phyloP scores from a whole-genome alignment of 2,113 vertebrate genomes.

The Symphodus melops region DNA sequence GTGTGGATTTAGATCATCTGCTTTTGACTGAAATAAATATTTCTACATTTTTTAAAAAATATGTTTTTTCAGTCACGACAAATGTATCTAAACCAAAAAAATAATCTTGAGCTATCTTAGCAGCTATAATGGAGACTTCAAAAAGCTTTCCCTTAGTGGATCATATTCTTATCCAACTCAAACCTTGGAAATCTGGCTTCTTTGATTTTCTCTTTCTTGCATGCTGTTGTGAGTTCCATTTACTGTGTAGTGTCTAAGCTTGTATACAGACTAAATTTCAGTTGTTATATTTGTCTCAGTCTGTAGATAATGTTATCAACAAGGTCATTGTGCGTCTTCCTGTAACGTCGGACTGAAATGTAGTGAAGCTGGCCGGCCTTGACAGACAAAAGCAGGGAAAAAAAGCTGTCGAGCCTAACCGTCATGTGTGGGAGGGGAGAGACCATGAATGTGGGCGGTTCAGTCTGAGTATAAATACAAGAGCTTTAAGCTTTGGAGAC shows the following conservation, averaged over 20 bases:
- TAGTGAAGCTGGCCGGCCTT: conserved; percentile 59
- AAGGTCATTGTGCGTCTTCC: conserved; percentile 5
- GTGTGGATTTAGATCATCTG: neutral
- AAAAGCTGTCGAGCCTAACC: conserved; percentile 8
- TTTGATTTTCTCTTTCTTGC: no score
- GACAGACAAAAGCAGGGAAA: conserved; percentile 67
- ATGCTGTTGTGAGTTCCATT: conserved; percentile 2
- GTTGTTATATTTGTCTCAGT: conserved; percentile 12
- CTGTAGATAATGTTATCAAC: conserved; percentile 34
- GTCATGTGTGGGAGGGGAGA: conserved; percentile 52
- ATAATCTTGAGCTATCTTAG: neutral
- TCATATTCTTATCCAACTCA: neutral
- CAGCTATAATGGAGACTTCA: neutral
- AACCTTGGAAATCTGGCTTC: conserved; percentile 1
- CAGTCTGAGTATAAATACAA: conserved; percentile 55
- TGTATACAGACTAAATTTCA: neutral
- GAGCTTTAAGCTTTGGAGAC: conserved; percentile 60
- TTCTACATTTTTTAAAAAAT: neutral
- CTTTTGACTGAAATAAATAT: neutral
- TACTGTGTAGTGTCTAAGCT: conserved; percentile 21
- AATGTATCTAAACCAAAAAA: neutral
- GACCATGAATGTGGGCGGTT: conserved; percentile 55
- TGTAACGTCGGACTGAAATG: conserved; percentile 19
- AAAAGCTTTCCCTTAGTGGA: neutral
- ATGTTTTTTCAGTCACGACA: neutral